Evolutionary conservation across 1,140 invertebrate genomes (phyloP), one percentile per base, ranked within the genome.

Genomic region (Hycleus phaleratus): DNA sequence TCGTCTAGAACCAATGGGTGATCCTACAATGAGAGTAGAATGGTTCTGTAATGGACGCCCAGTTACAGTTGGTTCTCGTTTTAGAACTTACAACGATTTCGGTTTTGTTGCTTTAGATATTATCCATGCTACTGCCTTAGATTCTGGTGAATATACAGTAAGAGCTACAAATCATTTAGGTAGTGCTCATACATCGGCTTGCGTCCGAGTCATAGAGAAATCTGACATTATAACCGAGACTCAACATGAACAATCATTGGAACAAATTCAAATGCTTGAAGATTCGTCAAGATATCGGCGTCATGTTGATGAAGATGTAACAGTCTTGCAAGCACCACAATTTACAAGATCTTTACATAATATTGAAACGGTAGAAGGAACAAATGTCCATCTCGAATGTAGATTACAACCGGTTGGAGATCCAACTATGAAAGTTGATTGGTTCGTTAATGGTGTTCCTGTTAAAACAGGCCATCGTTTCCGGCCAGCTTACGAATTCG

Each of bases 401-500:
- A 85, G 93, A 52, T 77, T 97, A 38, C 88, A 93, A 70, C 97
- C 96, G 4, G 87, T 97, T 50, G 93, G 95, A 26, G 96, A 99
- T 76, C 85, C 93, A 0, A 88, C 85, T 4, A 96, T 99, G 93
- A 87, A 82, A 72, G 90, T 99, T 4, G 94, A 98, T 65, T 99
- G 97, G 97, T 91, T 95, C 70, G 89, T 93, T 24, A 97, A 99
- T 75, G 95, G 94, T 44, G 78, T 85, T 63, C 90, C 88, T 12
- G 85, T 93, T 3, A 88, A 86, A 73, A 88, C 85, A 39, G 94
- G 95, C 10, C 93, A 97, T 72, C 83, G 96, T 58, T 98, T 97
- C 79, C 83, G 93, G 74, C 94, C 95, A 46, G 90, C 93, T 3
- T 92, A 97, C 74, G 96, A 99, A 75, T 97, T 99, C 74, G 96